Evolutionary conservation across 2,797 vertebrate genomes (phyloP), one percentile per base, ranked within the genome.

Genomic region (Oophaga sylvatica): DNA sequence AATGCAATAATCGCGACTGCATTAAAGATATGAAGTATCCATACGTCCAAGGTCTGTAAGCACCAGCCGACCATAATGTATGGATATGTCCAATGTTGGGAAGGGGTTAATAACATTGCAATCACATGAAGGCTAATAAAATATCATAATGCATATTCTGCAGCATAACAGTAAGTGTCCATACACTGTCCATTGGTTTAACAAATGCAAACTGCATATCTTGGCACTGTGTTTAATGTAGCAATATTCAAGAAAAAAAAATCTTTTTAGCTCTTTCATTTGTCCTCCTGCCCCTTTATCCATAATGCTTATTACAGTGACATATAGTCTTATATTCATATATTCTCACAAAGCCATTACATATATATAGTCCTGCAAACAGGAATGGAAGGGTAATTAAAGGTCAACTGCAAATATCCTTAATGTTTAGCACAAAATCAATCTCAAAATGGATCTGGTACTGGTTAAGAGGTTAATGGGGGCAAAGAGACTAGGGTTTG

Each of bases 381-480:
- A 11, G 73, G 22, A 45, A 65, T 62, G 59, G 45, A 45, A 48
- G 70, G 73, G n/a, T 85, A 29, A 85, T 77, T 77, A 77, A 63
- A 56, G 73, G 73, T 65, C 59, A 65, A 17, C 26, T 53, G 75
- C 65, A 77, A 77, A 77, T 85, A 77, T 53, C 59, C 57, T 63
- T 76, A 77, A 11, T 76, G 48, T 70, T 53, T 60, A 85, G 45
- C 59, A 77, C 22, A 65, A 76, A 67, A 78, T 85, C 83, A 78
- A 63, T 53, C 1, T 31, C n/a, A 48, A 26, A n/a, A 11, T 77
- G 59, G 57, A 77, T 78, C 56, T 63, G 60, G 35, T 78, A 9
- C 41, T 78, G 73, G 73, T 53, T 48, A 65, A 35, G 60, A 78
- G 73, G 83, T 85, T 85, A 85, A 76, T 78, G n/a, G n/a, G 13